Evolutionary conservation across 2,888 invertebrate species (phyloP).

Genomic region (Vesta saturnalis): DNA sequence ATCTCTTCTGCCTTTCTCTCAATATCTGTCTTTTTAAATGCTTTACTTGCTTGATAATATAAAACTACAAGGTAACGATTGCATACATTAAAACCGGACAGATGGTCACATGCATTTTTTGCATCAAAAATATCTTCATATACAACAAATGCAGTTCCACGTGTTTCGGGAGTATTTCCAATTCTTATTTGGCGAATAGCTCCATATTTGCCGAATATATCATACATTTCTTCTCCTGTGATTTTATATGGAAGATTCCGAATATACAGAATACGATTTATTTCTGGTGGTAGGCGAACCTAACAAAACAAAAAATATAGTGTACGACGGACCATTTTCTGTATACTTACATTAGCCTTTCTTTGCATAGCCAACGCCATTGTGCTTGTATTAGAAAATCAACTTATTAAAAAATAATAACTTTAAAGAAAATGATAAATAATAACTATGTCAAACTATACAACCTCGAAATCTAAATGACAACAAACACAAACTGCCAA

Average conservation of each 20-base stretch:
- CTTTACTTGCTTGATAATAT: constrained; percentile 96
- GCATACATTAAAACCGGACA: constrained; percentile 99
- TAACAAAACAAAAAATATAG: constrained; percentile 59
- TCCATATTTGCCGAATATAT: constrained; percentile 99
- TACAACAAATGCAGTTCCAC: constrained; percentile 99
- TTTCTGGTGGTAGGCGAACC: constrained; percentile 98
- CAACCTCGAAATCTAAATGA: too few species aligned
- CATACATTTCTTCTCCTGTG: constrained; percentile 99
- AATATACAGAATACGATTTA: constrained; percentile 95
- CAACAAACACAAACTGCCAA: too few species aligned
- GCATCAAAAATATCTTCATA: constrained; percentile 99
- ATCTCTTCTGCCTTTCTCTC: constrained; percentile 97
- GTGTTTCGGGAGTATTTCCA: constrained; percentile 96
- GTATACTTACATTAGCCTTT: constrained; percentile 74
- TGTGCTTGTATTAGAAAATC: constrained; percentile 42
- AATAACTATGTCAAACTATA: too few species aligned
- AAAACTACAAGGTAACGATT: constrained; percentile 98
- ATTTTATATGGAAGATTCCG: constrained; percentile 99
- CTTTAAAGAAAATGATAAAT: background rate
- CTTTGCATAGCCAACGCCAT: constrained; percentile 81
- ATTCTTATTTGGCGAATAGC: constrained; percentile 98
- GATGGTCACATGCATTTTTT: constrained; percentile 99
- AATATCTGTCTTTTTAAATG: constrained; percentile 94
- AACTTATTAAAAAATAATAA: background rate
- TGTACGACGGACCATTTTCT: constrained; percentile 19